phyloP scores from a whole-genome alignment of 2,113 vertebrate genomes.

The Aegithalos caudatus region DNA sequence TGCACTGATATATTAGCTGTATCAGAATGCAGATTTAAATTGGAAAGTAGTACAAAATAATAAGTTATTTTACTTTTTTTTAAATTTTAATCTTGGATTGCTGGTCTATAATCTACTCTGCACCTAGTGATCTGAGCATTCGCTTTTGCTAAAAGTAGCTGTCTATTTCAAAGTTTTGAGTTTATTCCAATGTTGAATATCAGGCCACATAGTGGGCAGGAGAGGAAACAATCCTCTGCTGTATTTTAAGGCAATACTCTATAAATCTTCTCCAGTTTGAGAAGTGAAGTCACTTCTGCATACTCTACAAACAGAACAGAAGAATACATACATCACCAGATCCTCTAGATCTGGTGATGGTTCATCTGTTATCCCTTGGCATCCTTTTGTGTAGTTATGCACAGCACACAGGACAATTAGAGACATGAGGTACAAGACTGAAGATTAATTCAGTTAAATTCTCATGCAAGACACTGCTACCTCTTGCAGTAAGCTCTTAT shows the following conservation, averaged over 20 bases:
- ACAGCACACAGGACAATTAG: not conserved
- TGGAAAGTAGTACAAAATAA: not conserved
- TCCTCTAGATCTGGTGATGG: not conserved
- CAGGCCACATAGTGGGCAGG: not conserved
- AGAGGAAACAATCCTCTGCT: not conserved
- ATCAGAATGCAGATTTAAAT: not conserved
- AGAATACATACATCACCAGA: not conserved
- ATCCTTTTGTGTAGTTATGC: not conserved
- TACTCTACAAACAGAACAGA: not conserved
- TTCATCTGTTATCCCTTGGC: not conserved
- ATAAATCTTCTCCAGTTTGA: not conserved
- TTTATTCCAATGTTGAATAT: not conserved
- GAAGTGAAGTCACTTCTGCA: not conserved
- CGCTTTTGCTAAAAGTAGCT: not conserved
- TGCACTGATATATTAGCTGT: slow-evolving; percentile 39
- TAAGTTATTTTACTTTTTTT: slow-evolving; percentile 26
- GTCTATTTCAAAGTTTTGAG: not conserved
- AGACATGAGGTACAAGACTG: not conserved
- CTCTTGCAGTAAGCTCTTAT: not conserved
- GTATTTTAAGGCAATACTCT: not conserved
- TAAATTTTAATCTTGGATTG: not conserved
- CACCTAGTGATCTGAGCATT: not conserved
- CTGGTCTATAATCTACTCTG: slow-evolving; percentile 25
- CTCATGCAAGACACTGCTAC: not conserved
- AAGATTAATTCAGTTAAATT: not conserved